Base-by-base conservation (phyloP, 2,888 invertebrate genomes). In the Drosophila multiciliata region DNA sequence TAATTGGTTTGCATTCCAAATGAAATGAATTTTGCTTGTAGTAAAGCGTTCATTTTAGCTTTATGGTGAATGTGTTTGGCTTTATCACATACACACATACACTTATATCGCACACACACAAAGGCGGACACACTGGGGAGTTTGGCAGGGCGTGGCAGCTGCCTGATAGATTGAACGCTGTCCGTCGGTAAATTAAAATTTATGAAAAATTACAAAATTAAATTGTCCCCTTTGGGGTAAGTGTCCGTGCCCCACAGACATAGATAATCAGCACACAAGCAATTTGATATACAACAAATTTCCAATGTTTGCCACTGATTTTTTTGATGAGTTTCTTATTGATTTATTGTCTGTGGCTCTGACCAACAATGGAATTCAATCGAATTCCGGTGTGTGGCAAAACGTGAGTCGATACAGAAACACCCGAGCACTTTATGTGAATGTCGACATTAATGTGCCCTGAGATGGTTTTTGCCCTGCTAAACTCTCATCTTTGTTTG, bases 281-380 rank as follows among this genome's bases (percentile, higher is more conserved):
- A 73, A 83, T 86, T 75, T 86, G 57, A 50, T 57, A 54, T 54
- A 70, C 55, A 73, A 73, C 64, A 54, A 74, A 82, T 71, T 75
- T 59, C 60, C 62, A 82, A 67, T 66, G 73, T 66, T 80, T 86
- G 57, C 73, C 73, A 71, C 83, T 68, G 73, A 80, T 80, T 83
- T 82, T 80, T 80, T 80, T 78, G 81, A 88, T 86, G 86, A 86
- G 78, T 78, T 86, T 80, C 78, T 66, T 78, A 84, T 88, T 84
- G 83, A 88, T 83, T 86, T 86, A 86, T 78, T 40, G 78, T 45
- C 45, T 45, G 45, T 72, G 65, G 61, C 57, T 33, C 57, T 64
- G 45, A 20, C 60, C 50, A 64, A 38, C 52, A 67, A 57, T 73
- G 67, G 75, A 77, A 80, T 75, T 74, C 23, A 45, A 23, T 45